These are phyloP conservation scores for Aythya fuligula DNA, from an alignment of 2,797 vertebrate genomes.

Conservation along the genomic window DNA sequence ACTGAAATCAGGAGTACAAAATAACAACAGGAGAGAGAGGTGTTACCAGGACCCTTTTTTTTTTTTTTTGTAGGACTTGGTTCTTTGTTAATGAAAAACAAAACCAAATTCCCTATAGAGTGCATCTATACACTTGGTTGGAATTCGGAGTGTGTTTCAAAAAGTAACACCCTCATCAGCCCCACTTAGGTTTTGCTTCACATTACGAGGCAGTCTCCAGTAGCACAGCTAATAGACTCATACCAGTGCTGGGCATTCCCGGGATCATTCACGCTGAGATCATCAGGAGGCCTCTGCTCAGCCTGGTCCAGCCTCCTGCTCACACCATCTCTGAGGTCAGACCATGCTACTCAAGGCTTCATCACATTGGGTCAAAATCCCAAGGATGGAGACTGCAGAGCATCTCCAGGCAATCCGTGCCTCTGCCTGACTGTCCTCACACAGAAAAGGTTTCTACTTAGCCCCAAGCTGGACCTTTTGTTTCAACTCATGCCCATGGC, in stretches of 20 bases:
- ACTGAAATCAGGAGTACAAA: background rate
- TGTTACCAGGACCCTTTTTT: background rate
- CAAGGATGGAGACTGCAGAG: background rate
- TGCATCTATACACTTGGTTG: background rate
- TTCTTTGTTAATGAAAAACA: background rate
- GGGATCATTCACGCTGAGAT: background rate
- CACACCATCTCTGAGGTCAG: background rate
- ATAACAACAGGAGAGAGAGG: background rate
- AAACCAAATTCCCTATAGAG: background rate
- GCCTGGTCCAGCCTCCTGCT: background rate
- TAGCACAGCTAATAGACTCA: background rate
- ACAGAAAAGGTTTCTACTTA: background rate
- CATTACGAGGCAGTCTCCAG: background rate
- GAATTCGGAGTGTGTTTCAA: background rate
- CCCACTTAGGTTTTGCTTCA: rapidly evolving
- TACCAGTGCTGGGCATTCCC: background rate
- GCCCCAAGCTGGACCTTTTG: background rate
- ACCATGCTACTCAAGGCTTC: background rate
- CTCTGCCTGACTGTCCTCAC: background rate
- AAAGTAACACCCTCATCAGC: background rate
- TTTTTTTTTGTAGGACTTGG: background rate
- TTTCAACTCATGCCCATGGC: rapidly evolving
- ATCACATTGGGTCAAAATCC: background rate
- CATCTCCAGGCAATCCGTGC: background rate
- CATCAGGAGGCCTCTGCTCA: background rate